These are phyloP conservation scores for Phoxinus dragarum DNA, from an alignment of 2,797 vertebrate genomes.

Conservation along the genomic window DNA sequence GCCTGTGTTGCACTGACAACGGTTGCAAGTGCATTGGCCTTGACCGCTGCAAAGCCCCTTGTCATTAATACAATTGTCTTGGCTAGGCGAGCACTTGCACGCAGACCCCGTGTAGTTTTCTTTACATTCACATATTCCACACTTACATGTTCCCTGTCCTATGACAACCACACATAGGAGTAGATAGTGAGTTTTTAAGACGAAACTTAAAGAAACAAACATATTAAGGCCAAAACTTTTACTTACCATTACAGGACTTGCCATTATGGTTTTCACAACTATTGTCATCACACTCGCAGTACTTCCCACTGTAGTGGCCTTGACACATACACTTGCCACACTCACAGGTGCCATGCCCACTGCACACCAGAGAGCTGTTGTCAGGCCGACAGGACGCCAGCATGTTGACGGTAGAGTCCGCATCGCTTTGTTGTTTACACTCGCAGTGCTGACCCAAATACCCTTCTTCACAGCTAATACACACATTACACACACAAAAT, in stretches of 20 bases:
- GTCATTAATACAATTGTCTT: constrained; percentile 57
- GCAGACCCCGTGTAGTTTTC: constrained; percentile 68
- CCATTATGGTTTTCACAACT: constrained; percentile 72
- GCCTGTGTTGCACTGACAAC: constrained; percentile 71
- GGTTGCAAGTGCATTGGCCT: constrained; percentile 76
- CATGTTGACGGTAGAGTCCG: constrained; percentile 56
- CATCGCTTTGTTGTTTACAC: constrained; percentile 69
- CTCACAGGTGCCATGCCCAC: constrained; percentile 75
- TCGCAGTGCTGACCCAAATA: constrained; percentile 73
- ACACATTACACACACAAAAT: constrained; percentile 14
- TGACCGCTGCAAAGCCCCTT: constrained; percentile 69
- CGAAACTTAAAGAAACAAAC: constrained; percentile 4
- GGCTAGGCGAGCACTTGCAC: constrained; percentile 72
- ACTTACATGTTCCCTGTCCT: constrained; percentile 75
- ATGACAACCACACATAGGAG: constrained; percentile 21
- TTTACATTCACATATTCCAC: constrained; percentile 72
- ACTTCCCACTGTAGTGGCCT: constrained; percentile 64
- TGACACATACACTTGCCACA: constrained; percentile 78
- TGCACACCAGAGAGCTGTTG: constrained; percentile 66
- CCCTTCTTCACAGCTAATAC: constrained; percentile 71
- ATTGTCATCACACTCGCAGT: constrained; percentile 76
- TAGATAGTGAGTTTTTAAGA: neutral
- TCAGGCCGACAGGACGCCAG: constrained; percentile 64
- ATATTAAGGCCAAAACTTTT: neutral
- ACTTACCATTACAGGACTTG: constrained; percentile 77